Base-by-base conservation (phyloP, 2,113 vertebrate species). In the Emydocephalus ijimae region DNA sequence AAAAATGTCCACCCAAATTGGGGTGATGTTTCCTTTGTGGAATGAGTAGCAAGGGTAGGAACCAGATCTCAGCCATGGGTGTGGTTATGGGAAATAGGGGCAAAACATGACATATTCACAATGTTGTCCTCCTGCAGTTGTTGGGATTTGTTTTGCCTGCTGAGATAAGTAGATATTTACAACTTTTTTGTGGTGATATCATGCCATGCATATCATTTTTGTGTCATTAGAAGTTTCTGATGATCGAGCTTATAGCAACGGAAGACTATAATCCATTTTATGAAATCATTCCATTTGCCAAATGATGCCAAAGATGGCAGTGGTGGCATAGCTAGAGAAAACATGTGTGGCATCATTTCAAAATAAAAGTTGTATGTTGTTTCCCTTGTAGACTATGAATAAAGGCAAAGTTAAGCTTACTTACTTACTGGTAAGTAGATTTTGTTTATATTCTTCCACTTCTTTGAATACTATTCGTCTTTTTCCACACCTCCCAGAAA, bases 361-460 rank as follows among this genome's bases (percentile, higher is more conserved):
- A 10, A 81, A 43, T 43, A 81, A 81, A 81, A 81, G 20, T 21
- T 43, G 10, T 43, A 21, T 81, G 2, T 39, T 81, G 2, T 39
- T 81, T 81, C 34, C 74, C 34, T 81, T 81, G 34, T 21, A 81
- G 74, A 9, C 1, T 21, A 39, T 81, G 18, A 1, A 8, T 20
- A 9, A 81, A 21, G 7, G 18, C 6, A 8, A 81, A 20, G 3
- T 2, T 39, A 9, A 0, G 6, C 1, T 0, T 3, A 21, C 0
- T 21, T 34, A 81, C 34, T 1, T 81, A 81, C 2, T 21, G 7
- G 74, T 81, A 81, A 81, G 74, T 81, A 39, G 74, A 3, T 39
- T 20, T 81, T 81, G 18, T 20, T 81, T 8, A 81, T 39, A 81
- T 81, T 20, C 6, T 81, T 18, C 15, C 6, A 2, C n/a, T 74